Conservation (phyloP, 2,797 vertebrate genomes). For the Oreochromis mossambicus region DNA sequence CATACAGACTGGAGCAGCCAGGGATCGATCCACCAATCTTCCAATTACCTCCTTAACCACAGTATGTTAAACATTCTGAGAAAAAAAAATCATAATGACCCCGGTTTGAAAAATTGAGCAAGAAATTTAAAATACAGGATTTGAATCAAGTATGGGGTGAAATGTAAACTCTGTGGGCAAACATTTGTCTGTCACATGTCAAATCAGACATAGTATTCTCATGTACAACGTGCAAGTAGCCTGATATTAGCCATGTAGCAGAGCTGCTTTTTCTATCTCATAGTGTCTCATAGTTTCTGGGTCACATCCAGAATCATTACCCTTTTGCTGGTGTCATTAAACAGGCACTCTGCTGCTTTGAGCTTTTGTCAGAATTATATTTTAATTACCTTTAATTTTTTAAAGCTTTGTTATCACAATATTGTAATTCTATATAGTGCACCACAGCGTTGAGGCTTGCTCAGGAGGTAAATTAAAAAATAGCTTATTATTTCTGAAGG, state of each 20-base stretch:
- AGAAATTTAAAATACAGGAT: not conserved
- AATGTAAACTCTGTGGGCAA: not conserved
- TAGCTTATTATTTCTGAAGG: not conserved
- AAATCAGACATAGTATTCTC: not conserved
- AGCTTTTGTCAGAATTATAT: not conserved
- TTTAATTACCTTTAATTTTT: not conserved
- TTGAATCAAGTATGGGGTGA: rapidly evolving
- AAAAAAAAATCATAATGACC: not conserved
- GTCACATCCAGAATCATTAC: not conserved
- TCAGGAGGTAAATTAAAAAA: not conserved
- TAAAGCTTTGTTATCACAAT: not conserved
- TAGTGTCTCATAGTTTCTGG: not conserved
- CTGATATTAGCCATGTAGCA: not conserved
- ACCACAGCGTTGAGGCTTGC: not conserved
- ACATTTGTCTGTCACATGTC: not conserved
- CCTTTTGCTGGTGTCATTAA: not conserved
- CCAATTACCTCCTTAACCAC: rapidly evolving
- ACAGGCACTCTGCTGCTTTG: not conserved
- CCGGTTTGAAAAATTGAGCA: not conserved
- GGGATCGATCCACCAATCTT: not conserved
- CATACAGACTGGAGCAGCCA: not conserved
- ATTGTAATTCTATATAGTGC: not conserved
- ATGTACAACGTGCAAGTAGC: not conserved
- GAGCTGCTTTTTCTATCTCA: not conserved
- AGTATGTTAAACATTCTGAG: not conserved